These are phyloP conservation scores for Condylostylus longicornis DNA, from an alignment of 1,140 invertebrate genomes.

Conservation along the genomic window DNA sequence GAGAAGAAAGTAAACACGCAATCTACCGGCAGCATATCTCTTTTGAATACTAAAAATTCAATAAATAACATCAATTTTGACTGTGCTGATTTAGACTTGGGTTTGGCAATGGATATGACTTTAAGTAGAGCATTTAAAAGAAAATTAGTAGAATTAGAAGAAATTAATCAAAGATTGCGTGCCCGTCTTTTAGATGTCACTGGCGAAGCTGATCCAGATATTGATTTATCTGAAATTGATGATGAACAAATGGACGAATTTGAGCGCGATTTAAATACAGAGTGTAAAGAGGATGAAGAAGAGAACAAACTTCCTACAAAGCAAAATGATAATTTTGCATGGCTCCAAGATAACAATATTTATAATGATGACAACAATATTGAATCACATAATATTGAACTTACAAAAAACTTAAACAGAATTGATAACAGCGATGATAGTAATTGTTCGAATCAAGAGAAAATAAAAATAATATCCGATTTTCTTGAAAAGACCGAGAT, in stretches of 20 bases:
- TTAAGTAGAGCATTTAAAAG: constrained; percentile 36
- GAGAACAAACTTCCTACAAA: no score
- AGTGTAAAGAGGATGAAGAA: no score
- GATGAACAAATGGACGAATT: constrained; percentile 39
- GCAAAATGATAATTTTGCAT: no score
- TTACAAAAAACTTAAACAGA: no score
- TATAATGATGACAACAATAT: no score
- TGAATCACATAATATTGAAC: no score
- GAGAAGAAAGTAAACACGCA: not conserved
- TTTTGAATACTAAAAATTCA: not conserved
- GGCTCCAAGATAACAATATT: no score
- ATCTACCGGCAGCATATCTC: not conserved
- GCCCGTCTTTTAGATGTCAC: constrained; percentile 41
- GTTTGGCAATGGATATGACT: constrained; percentile 19
- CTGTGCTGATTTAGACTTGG: constrained; percentile 19
- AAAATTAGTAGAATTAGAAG: constrained; percentile 44
- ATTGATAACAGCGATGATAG: no score
- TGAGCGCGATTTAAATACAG: constrained; percentile 36
- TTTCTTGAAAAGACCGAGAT: no score
- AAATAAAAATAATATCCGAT: no score
- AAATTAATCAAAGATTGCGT: constrained; percentile 42
- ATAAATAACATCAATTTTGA: constrained; percentile 9
- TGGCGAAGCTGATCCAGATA: constrained; percentile 32
- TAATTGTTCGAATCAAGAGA: no score
- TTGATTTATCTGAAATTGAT: constrained; percentile 28